Evolutionary conservation across 1,140 invertebrate genomes (phyloP), one percentile per base, ranked within the genome.

Genomic region (Pseudomyrmex pallidus): DNA sequence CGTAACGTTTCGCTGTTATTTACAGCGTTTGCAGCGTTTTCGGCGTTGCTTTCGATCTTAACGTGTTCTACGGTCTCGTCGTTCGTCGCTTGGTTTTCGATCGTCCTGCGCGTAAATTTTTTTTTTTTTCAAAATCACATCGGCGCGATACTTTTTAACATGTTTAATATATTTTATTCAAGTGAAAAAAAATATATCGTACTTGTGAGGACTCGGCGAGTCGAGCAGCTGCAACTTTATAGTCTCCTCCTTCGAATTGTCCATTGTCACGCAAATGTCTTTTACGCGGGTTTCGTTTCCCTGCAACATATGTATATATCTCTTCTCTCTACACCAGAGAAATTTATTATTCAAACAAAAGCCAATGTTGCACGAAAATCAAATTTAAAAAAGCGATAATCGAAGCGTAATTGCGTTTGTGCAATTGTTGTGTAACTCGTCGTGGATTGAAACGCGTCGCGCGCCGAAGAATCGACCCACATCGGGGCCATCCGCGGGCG

Each of bases 221-320:
- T 84, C 85, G 48, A 92, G 85, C 17, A 90, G 84, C 66, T 92
- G 91, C 91, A 93, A 89, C 44, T 89, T 92, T 25, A 93, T 82
- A 48, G 83, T 84, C 77, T 93, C 91, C 70, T 89, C 91, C 82
- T 91, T 91, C 20, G 90, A 88, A 50, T 90, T 89, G 35, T 90
- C 90, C 91, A 93, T 93, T 13, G 15, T 64, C 17, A 4, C 7
- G 9, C 35, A 48, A 52, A 17, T 73, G 35, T 57, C 76, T 20
- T 12, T 17, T 64, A 25, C n/a, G 54, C 20, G 44, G 44, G 44
- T 61, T 52, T 73, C 10, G 46, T 82, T 20, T 35, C 46, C 22
- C 22, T 15, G 15, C 7, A 25, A 15, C 46, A 44, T 20, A 56
- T 22, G 1, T 22, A 22, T n/a, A 22, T 22, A 20, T 56, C 13